phyloP scores from a whole-genome alignment of 2,888 invertebrate genomes.

The Meliscaeva auricollis region DNA sequence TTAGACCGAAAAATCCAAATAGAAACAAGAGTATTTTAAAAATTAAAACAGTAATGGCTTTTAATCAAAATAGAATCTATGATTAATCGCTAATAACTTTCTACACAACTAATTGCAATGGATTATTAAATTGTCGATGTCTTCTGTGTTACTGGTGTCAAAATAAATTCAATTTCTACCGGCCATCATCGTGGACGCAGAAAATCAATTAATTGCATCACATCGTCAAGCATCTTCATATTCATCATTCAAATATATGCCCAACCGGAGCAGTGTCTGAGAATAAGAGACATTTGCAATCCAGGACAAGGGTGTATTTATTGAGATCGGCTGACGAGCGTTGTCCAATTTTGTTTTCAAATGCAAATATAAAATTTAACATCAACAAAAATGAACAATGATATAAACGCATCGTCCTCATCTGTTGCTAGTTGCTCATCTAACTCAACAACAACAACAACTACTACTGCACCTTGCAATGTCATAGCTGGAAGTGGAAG shows the following conservation, averaged over 20 bases:
- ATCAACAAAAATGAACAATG: conserved; percentile 72
- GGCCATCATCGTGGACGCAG: conserved; percentile 10
- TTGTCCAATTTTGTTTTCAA: conserved; percentile 39
- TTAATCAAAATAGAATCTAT: no score
- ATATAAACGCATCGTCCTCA: conserved; percentile 66
- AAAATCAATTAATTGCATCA: conserved; percentile 74
- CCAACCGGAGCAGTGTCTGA: conserved; percentile 1
- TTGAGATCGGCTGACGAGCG: conserved; percentile 2
- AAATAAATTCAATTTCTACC: conserved; percentile 3
- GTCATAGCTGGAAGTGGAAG: conserved; percentile 28
- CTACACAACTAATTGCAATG: not conserved
- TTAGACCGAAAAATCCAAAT: conserved; percentile 1
- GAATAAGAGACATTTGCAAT: not conserved
- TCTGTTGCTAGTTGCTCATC: conserved; percentile 70
- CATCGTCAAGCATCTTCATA: conserved; percentile 20
- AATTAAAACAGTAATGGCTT: no score
- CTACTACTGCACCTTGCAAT: conserved; percentile 52
- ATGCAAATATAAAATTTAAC: conserved; percentile 62
- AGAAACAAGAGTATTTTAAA: conserved; percentile 15
- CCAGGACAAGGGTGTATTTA: not conserved
- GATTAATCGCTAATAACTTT: no score
- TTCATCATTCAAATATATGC: not conserved
- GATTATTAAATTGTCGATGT: not conserved
- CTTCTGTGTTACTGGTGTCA: conserved; percentile 8
- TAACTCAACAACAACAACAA: conserved; percentile 47